Evolutionary conservation across 1,140 invertebrate species (phyloP), one percentile per base, ranked within the genome.

Genomic region (Contarinia nasturtii): DNA sequence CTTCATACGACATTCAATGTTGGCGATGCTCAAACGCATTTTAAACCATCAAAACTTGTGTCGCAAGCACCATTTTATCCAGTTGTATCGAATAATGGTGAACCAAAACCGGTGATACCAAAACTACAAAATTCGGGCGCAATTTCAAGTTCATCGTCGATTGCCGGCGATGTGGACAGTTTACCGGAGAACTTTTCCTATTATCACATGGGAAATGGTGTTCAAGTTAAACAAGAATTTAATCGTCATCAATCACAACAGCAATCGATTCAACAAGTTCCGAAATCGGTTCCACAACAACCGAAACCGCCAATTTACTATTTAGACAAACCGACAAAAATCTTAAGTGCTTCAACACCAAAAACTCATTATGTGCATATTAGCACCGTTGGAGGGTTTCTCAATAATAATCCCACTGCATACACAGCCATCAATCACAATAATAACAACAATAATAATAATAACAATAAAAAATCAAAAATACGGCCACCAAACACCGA

Each of bases 331-430:
- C 11, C 27, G 20, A 33, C 27, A 33, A 45, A 22, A 10, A 33
- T 33, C 33, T 22, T 20, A 17, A 33, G n/a, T 34, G 22, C 44
- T 43, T 22, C 43, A 37, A 50, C 49, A 15, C 42, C 48, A 37
- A 63, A 67, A 50, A 64, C 64, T 33, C 65, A 65, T 12, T 70
- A 65, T 55, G 48, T 63, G 7, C 57, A 70, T 15, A 63, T 70
- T 38, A 63, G 60, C 48, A 63, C 61, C 36, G 61, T 67, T 53
- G 71, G 71, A 36, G 71, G 70, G 33, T 73, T 74, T 59, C 72
- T 65, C 47, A 74, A 74, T 55, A 72, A 70, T 49, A 55, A 56
- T 57, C 34, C 50, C 47, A 45, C 56, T 54, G 47, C 51, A 55
- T 43, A 47, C 47, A 36, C 21, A 51, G 2, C 43, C 14, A 14